Conservation (phyloP, 2,113 vertebrate species). For the Desmodus rotundus region DNA sequence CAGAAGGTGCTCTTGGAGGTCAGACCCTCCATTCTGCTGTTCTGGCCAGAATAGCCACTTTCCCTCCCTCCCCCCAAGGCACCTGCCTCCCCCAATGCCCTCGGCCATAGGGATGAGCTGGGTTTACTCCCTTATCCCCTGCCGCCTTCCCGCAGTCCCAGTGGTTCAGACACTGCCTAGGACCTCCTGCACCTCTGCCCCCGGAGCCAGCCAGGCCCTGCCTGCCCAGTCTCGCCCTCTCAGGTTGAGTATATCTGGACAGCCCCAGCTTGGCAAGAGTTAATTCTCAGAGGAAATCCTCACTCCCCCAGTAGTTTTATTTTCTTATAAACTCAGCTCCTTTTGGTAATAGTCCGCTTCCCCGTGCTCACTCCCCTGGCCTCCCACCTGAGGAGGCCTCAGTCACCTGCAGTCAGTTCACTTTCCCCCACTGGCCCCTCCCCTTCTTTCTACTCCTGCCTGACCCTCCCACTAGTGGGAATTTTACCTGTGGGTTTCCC, state of each 20-base stretch:
- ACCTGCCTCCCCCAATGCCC: not conserved
- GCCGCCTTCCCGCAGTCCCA: not conserved
- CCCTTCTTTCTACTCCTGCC: not conserved
- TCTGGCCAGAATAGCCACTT: not conserved
- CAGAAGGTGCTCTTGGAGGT: not conserved
- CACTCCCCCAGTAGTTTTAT: conserved; percentile 63
- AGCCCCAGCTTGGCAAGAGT: conserved; percentile 19
- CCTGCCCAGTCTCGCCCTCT: not conserved
- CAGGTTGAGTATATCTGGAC: not conserved
- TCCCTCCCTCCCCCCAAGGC: not conserved
- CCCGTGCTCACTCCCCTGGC: conserved; percentile 4
- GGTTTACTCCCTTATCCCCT: not conserved
- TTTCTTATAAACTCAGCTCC: conserved; percentile 66
- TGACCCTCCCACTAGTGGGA: not conserved
- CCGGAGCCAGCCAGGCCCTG: not conserved
- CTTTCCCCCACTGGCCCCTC: not conserved
- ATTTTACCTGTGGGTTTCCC: not conserved
- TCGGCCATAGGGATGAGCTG: not conserved
- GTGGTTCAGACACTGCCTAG: too few species aligned
- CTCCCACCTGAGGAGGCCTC: not conserved
- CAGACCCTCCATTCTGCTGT: accelerated
- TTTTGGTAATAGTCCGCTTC: conserved; percentile 35
- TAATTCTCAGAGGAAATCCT: conserved; percentile 59
- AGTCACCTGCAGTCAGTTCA: not conserved
- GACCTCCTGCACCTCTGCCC: not conserved